Conservation (phyloP, 1,140 invertebrate species). For the Drusus annulatus region DNA sequence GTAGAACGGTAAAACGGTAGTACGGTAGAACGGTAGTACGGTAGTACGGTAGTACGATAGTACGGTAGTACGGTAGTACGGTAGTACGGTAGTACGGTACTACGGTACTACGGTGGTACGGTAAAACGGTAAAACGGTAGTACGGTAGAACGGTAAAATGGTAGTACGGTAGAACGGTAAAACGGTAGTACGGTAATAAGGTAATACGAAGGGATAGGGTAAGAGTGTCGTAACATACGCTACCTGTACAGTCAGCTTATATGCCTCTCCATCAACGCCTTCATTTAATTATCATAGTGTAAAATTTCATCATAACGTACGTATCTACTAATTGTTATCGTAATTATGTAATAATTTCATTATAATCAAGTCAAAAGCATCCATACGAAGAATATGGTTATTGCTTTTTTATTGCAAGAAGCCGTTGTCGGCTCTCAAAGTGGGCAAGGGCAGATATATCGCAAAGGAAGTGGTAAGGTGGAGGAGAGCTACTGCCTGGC, state of each 20-base stretch:
- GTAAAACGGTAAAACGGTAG: too few relatives aligned
- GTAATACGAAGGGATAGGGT: constrained; percentile 45
- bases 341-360: constrained; percentile 56
- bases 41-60: too few relatives aligned
- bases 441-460: constrained; percentile 56
- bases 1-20: too few relatives aligned
- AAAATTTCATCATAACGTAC: constrained; percentile 58
- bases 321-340: constrained; percentile 57
- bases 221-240: constrained; percentile 59
- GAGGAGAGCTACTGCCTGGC: constrained; percentile 19
- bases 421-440: constrained; percentile 62
- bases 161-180: too few relatives aligned
- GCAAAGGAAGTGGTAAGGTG: constrained; percentile 23
- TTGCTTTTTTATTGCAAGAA: constrained; percentile 72
- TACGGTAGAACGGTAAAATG: too few relatives aligned
- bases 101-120: too few relatives aligned
- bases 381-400: constrained; percentile 72
- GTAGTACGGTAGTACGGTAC: too few relatives aligned
- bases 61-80: too few relatives aligned
- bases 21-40: too few relatives aligned
- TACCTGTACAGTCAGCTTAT: constrained; percentile 66
- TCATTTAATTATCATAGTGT: constrained; percentile 57
- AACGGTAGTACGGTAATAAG: too few relatives aligned
- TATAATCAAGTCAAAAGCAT: constrained; percentile 64
- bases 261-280: constrained; percentile 58